Base-by-base conservation (phyloP, 2,113 vertebrate species). In the Regulus satrapa region DNA sequence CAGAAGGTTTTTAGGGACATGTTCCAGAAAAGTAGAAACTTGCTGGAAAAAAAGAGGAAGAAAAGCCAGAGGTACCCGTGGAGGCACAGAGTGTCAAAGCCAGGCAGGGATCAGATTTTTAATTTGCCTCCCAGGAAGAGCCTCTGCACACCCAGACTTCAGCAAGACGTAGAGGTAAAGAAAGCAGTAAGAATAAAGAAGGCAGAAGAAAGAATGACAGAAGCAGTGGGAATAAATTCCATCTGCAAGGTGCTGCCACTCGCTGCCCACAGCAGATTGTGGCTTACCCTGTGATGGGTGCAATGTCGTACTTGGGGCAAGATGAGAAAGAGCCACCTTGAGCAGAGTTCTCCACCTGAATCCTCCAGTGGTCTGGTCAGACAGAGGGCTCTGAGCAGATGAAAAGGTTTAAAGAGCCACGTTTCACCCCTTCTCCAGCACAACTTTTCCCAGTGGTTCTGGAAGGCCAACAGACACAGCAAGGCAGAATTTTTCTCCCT, bases 261-360 rank as follows among this genome's bases (percentile, higher is more conserved):
- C 18, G 24, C 18, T 31, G 34, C 36, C 61, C 51, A 14, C 5
- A 5, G 40, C 26, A 34, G 32, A 6, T 2, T 11, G 11, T 0
- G 76, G 45, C 19, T 71, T 1, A 34, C 20, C 20, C 40, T 59
- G 28, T 0, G 9, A 20, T 10, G 11, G 1, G 1, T 17, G 74
- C 3, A 3, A 40, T 0, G 16, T 4, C 2, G 5, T 29, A 10
- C 6, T 9, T 32, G 36, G 55, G 54, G 20, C 8, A 5, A 34
- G 66, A 8, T 3, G 31, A 34, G 64, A 43, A 51, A 51, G 29
- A 45, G 19, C 24, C 32, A 9, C 29, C 23, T 17, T 25, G 59
- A 68, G 46, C 31, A 61, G 62, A 48, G 16, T 6, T 9, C 16
- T 62, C 12, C n/a, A 21, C 31, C 16, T n/a, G 36, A 31, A n/a